Evolutionary conservation across 30 jellyfish, hydroid and myxozoan genomes (phyloP), one percentile per base, ranked within the genome.

Genomic region (Hydractinia symbiolongicarpus): DNA sequence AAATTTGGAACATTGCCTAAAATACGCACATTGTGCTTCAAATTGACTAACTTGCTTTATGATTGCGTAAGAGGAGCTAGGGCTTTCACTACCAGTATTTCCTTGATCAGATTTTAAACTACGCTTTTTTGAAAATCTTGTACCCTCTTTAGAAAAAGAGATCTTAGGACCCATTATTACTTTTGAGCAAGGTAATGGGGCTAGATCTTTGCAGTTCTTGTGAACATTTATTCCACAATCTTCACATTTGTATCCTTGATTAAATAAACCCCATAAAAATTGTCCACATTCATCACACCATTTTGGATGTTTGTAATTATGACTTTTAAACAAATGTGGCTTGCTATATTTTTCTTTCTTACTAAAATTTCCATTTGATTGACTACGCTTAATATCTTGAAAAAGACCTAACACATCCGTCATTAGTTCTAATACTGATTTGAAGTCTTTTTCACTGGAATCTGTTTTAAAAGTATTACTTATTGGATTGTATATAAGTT

Each of bases 211-310:
- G 83, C 98, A 91, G 60, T 75, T 86, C 84, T 91, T 86, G 81
- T 91, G 98, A 20, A 86, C 92, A 21, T 84, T 88, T 50, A 91
- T 56, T 5, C 95, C 96, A 84, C 98, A 91, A 75, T 86, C 95
- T 69, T 91, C 96, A 70, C 98, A 91, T 78, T 91, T 91, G 53
- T 74, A 55, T 4, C 98, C 98, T 68, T 91, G 98, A 44, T 87
- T 81, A 85, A 93, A 74, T 5, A 91, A 88, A 9, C 98, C 98
- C 98, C 98, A 91, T 5, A 91, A 69, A 77, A 91, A 91, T 5
- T 90, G 87, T 11, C 95, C 88, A 73, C 98, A 91, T 50, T 71
- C 79, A 19, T 86, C 96, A 81, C 98, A 91, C 98, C 98, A 91
- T 79, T 83, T 91, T 53, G 98, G 98, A 72, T 91, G 96, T 57